phyloP scores from a whole-genome alignment of 2,797 vertebrate species.

The Acrossocheilus wenchowensis region DNA sequence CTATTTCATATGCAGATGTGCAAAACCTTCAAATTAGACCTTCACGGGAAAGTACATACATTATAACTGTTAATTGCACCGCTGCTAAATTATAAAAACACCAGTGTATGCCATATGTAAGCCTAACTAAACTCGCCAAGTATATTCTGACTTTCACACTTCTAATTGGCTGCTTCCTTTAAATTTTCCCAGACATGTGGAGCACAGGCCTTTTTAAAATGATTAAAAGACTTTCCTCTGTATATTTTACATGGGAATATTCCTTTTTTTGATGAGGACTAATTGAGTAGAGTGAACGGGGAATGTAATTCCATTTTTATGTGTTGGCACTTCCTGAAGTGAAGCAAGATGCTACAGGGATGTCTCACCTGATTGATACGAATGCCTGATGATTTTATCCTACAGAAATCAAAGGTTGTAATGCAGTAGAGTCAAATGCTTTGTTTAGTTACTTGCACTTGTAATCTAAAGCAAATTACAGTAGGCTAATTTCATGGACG shows the following conservation, averaged over 20 bases:
- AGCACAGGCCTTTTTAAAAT: slow-evolving; percentile 59
- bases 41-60: slow-evolving; percentile 62
- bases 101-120: slow-evolving; percentile 65
- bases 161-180: slow-evolving; percentile 69
- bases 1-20: slow-evolving; percentile 56
- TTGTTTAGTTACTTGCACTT: slow-evolving; percentile 18
- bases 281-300: slow-evolving; percentile 62
- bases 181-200: slow-evolving; percentile 62
- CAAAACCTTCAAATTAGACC: slow-evolving; percentile 61
- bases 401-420: slow-evolving; percentile 5
- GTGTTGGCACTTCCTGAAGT: slow-evolving; percentile 20
- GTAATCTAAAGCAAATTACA: slow-evolving; percentile 31
- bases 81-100: slow-evolving; percentile 67
- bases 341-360: background rate
- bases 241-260: slow-evolving; percentile 63
- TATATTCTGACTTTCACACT: slow-evolving; percentile 67
- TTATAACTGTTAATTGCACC: slow-evolving; percentile 67
- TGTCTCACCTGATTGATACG: background rate
- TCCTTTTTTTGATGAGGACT: slow-evolving; percentile 61
- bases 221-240: slow-evolving; percentile 65
- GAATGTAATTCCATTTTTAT: slow-evolving; percentile 40
- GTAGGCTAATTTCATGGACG: background rate
- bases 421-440: background rate
- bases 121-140: slow-evolving; percentile 63
- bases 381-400: background rate